These are phyloP conservation scores for Pangasius sanitwongsei DNA, from an alignment of 2,797 vertebrate genomes.

Conservation along the genomic window DNA sequence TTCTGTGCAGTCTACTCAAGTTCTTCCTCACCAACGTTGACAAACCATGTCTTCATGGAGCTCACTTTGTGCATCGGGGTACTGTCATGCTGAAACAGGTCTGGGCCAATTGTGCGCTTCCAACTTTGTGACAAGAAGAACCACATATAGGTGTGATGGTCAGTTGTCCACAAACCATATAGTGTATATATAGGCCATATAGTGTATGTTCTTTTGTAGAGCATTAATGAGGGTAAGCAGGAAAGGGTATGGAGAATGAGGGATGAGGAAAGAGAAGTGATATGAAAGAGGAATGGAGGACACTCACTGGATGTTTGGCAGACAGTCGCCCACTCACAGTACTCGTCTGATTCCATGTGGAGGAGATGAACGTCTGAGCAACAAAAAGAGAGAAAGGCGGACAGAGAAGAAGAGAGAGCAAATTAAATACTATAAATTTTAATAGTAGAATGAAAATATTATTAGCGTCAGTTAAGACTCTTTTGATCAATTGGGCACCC, in stretches of 20 bases:
- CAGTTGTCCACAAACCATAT: neutral
- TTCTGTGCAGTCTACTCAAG: neutral
- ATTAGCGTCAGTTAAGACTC: neutral
- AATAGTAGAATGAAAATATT: neutral
- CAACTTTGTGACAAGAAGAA: neutral
- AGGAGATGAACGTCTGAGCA: constrained; percentile 78
- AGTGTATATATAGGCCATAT: neutral
- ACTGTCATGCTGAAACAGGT: neutral
- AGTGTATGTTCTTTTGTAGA: neutral
- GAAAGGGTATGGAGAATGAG: neutral
- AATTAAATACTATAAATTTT: neutral
- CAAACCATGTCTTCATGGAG: neutral
- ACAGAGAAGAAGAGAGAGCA: neutral
- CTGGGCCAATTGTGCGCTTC: neutral
- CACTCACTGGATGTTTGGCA: constrained; percentile 87
- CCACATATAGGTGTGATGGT: neutral
- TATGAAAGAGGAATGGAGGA: neutral
- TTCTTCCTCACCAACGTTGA: neutral
- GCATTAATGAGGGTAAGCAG: neutral
- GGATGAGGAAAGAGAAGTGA: neutral
- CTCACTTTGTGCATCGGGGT: neutral
- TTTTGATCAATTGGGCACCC: neutral
- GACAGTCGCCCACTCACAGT: constrained; percentile 89
- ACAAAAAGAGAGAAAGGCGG: neutral
- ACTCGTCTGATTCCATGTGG: constrained; percentile 89